Conservation (phyloP, 2,113 vertebrate genomes). For the Smithornis capensis region DNA sequence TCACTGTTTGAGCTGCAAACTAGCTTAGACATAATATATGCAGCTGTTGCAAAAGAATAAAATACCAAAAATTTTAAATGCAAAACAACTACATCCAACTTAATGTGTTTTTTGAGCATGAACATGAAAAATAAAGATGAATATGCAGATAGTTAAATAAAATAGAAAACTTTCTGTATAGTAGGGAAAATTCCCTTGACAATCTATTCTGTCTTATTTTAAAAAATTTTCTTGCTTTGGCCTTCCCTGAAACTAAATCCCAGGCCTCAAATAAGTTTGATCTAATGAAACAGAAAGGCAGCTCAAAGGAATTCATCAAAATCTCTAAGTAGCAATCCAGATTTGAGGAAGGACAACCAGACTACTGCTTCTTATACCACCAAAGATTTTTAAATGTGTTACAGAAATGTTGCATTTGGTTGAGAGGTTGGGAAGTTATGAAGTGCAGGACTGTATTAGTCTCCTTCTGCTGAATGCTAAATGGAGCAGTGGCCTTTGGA, state of each 20-base stretch:
- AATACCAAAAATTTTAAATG: neutral
- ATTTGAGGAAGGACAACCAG: neutral
- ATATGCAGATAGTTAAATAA: neutral
- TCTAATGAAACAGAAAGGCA: constrained; percentile 2
- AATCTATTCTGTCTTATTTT: neutral
- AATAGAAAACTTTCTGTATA: neutral
- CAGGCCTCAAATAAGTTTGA: neutral
- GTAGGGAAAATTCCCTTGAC: neutral
- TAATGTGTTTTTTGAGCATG: neutral
- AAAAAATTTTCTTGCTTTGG: neutral
- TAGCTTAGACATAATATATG: neutral
- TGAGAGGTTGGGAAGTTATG: neutral
- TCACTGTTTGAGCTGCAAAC: neutral
- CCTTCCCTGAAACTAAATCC: neutral
- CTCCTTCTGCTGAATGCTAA: neutral
- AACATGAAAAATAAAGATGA: neutral
- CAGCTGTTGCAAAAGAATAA: neutral
- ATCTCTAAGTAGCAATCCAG: neutral
- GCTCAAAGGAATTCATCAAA: neutral
- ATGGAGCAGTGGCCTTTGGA: neutral
- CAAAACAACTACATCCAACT: neutral
- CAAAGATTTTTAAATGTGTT: neutral
- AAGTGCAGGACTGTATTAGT: neutral
- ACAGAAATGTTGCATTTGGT: neutral
- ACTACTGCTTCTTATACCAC: neutral